Evolutionary conservation across 2,113 vertebrate genomes (phyloP), one percentile per base, ranked within the genome.

Genomic region (Clarias macrocephalus): DNA sequence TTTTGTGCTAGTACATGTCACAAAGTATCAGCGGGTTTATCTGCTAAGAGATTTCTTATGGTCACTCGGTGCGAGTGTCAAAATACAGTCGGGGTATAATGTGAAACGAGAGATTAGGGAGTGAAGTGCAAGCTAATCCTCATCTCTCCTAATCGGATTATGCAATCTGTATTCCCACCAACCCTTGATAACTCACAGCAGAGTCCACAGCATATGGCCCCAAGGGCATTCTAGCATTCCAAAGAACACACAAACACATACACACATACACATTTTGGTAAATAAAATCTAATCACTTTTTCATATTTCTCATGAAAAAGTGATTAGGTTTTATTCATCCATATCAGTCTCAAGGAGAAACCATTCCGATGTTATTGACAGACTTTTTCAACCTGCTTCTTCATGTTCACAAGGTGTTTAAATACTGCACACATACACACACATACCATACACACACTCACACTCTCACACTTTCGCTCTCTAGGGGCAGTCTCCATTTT

Each of bases 201-300:
- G 82, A 88, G 82, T 79, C 83, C 87, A 84, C 89, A 91, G 89
- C 93, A 95, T 93, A 94, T 94, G 93, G 92, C 81, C 82, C 88
- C 88, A 92, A 93, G 88, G 91, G 91, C 91, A 86, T 72, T 81
- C 75, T 57, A 23, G 16, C 28, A 6, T 57, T 84, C 52, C 62
- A 28, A n/a, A 80, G 60, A 13, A 30, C 76, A 83, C 54, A 76
- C 82, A 18, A 65, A 83, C 54, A 88, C 54, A 30, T 9, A 87
- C 8, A 76, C n/a, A 88, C 21, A 81, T 16, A 66, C 48, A 87
- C 66, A 72, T 19, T 13, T 7, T 28, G 52, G 5, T 8, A 56
- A 19, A 28, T 7, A 79, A 9, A 79, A 56, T 54, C 3, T n/a
- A 37, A 42, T 59, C 48, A 85, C 33, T 86, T 81, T 79, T 81